Conservation (phyloP, 2,888 invertebrate species). For the Periphyllus acericola region DNA sequence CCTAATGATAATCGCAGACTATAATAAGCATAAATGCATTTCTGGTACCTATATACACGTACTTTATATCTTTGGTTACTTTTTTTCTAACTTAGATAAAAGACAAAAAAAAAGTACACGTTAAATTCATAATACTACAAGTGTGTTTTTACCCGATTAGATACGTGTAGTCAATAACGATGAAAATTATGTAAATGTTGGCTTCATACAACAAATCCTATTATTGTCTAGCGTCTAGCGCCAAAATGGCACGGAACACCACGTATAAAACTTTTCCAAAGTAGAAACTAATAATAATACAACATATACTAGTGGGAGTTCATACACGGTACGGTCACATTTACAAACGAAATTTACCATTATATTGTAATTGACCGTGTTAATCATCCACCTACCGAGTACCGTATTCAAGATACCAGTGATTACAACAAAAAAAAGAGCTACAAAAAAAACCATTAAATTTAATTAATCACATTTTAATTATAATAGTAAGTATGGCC, state of each 20-base stretch:
- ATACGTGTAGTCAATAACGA: background rate
- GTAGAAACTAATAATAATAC: conserved; percentile 15
- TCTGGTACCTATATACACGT: too few species aligned
- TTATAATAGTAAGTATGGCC: background rate
- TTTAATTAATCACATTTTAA: background rate
- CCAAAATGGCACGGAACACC: background rate
- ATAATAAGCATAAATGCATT: too few species aligned
- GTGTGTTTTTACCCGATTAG: background rate
- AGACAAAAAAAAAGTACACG: background rate
- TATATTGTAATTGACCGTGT: background rate
- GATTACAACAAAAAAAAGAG: background rate
- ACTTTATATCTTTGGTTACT: too few species aligned
- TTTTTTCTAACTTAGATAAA: too few species aligned
- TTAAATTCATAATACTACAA: background rate
- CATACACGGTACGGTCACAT: background rate
- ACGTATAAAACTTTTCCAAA: background rate
- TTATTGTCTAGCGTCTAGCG: background rate
- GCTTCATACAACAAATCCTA: conserved; percentile 3
- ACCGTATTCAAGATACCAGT: background rate
- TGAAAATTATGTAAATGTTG: conserved; percentile 13
- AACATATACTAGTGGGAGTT: background rate
- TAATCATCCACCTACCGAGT: background rate
- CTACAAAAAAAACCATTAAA: background rate
- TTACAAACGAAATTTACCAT: background rate
- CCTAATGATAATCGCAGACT: too few species aligned